phyloP scores from a whole-genome alignment of 2,113 vertebrate species.

The Microcebus ravelobensis region DNA sequence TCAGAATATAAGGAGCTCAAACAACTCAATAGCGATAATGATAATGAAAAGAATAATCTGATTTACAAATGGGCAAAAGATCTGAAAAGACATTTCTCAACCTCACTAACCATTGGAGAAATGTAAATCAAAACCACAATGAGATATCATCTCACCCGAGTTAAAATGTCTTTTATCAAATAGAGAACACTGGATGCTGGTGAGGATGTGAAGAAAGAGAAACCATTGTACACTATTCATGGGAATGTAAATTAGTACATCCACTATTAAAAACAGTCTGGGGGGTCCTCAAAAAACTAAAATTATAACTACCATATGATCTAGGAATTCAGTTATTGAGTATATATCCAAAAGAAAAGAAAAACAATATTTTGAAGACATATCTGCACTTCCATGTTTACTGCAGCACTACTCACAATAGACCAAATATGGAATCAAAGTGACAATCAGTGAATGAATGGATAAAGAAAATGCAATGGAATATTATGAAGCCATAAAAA shows the following conservation, averaged over 20 bases:
- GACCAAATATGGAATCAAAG: not conserved
- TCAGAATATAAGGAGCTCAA: not conserved
- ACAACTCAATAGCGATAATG: not conserved
- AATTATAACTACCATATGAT: not conserved
- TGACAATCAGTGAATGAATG: not conserved
- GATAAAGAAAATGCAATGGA: not conserved
- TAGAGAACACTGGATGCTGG: not conserved
- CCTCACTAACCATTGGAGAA: not conserved
- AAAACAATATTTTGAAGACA: not conserved
- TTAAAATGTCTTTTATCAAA: not conserved
- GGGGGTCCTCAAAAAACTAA: not conserved
- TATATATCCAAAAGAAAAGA: not conserved
- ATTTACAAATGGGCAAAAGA: not conserved
- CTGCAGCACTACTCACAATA: not conserved
- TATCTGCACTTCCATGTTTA: not conserved
- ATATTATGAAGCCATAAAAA: not conserved
- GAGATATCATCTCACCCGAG: not conserved
- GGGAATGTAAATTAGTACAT: not conserved
- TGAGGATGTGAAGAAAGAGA: not conserved
- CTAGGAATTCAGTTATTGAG: not conserved
- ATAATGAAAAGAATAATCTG: not conserved
- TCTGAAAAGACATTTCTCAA: not conserved
- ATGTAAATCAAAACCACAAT: not conserved
- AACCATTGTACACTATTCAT: not conserved
- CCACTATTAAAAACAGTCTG: not conserved